Evolutionary conservation across 2,797 vertebrate genomes (phyloP).

Genomic region (Crypturellus tataupa): DNA sequence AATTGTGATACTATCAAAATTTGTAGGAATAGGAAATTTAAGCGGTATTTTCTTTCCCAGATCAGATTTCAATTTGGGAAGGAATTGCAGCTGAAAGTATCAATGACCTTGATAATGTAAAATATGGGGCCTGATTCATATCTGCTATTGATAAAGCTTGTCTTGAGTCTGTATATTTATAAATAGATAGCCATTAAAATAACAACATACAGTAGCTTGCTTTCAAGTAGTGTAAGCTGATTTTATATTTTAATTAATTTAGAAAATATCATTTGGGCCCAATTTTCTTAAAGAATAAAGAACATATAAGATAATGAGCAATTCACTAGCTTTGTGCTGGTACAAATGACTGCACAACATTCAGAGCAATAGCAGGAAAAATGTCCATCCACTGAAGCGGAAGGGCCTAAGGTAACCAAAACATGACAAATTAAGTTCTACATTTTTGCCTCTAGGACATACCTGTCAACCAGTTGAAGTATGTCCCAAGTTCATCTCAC

Average conservation of each 20-base stretch:
- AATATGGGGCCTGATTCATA: background rate
- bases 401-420: background rate
- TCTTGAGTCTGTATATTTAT: background rate
- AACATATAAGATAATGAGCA: fast-evolving
- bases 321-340: background rate
- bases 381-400: background rate
- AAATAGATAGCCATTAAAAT: background rate
- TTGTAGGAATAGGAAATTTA: background rate
- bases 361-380: background rate
- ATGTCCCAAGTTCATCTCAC: background rate
- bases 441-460: fast-evolving
- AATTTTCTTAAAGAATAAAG: background rate
- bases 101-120: background rate
- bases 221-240: background rate
- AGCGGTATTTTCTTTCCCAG: background rate
- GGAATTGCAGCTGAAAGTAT: background rate
- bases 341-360: background rate
- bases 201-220: background rate
- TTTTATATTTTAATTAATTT: background rate
- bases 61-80: background rate
- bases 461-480: background rate
- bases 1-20: background rate
- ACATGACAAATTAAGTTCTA: background rate
- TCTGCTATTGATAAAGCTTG: background rate
- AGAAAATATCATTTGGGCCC: background rate